Evolutionary conservation across 1,140 invertebrate species (phyloP), one percentile per base, ranked within the genome.

Genomic region (Ditylenchus dipsaci): DNA sequence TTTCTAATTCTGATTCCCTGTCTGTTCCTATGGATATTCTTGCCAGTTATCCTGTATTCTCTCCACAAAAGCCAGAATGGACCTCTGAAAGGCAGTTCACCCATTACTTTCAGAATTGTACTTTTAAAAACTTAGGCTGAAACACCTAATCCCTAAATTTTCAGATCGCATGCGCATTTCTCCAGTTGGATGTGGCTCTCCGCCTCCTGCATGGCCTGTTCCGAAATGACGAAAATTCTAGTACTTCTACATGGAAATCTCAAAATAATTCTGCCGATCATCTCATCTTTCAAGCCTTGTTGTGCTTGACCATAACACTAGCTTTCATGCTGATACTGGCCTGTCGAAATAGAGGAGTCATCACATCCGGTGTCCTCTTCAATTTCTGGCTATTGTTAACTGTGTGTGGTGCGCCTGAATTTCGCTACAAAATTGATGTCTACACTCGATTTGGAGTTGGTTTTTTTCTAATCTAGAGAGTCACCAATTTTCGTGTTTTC

Each of bases 331-430:
- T 81, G 13, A 23, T 78, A 23, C 49, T 69, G n/a, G 59, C 59
- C 19, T 71, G 49, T 56, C 76, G 60, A 71, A 63, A 53, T 15
- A 64, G 59, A 58, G 78, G 80, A 26, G 59, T 78, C 42, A 43
- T 82, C 26, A 81, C 77, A 23, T 78, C 77, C 29, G 78, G 78
- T n/a, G 78, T 66, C 13, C 49, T 79, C 15, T 79, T 78, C 59
- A 65, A 82, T 26, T 75, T 65, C 45, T 82, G 80, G 78, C 30
- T 80, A 9, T 30, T 82, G 5, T 73, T 78, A 3, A 45, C 57
- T 11, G 19, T 79, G 42, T 81, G 77, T 60, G 78, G 78, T 8
- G 19, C 78, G 27, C 76, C 78, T 8, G 76, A 80, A 47, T 63
- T 82, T 21, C 61, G 73, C 56, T 80, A 69, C n/a, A 59, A 53